Base-by-base conservation (phyloP, 2,113 vertebrate genomes). In the Cavia porcellus region DNA sequence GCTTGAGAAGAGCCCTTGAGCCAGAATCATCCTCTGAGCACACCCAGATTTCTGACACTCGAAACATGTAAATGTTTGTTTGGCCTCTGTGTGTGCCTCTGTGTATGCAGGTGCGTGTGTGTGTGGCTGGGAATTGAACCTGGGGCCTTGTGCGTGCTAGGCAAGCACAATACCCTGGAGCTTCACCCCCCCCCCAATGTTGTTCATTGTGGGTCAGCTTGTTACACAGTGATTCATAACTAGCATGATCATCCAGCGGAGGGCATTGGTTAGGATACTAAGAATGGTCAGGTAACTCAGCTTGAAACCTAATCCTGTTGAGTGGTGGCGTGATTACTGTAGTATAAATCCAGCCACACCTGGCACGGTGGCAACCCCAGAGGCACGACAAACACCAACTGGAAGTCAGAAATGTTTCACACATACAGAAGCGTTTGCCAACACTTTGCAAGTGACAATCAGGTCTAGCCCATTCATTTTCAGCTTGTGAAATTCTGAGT, bases 401-500 rank as follows among this genome's bases (percentile, higher is more conserved):
- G 59, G 72, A 74, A 80, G 28, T 89, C 72, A 74, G 47, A 89
- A 28, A 61, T 5, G n/a, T 30, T n/a, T 14, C 30, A 61, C 70
- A 86, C 32, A 45, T 13, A 35, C 0, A 0, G 9, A 86, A 74
- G 50, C 32, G 38, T 82, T 77, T 75, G 42, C 74, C 59, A 75
- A 5, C 28, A 38, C 74, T 42, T 28, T 38, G 11, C 28, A 96
- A 0, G 5, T 50, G 77, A 68, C 3, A 6, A 68, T 92, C 72
- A 92, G 50, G 72, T 28, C 57, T 88, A 72, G 77, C 42, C 28
- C 35, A 80, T 94, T 89, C 75, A 74, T 81, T 81, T 86, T 81
- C 57, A 89, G 50, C 68, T 57, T 55, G 85, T 86, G 90, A 83
- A 92, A 92, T 92, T 38, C 12, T 92, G 38, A 96, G 42, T 83